These are phyloP conservation scores for Kuschelorhynchus macadamiae DNA, from an alignment of 2,888 invertebrate genomes.

Conservation along the genomic window DNA sequence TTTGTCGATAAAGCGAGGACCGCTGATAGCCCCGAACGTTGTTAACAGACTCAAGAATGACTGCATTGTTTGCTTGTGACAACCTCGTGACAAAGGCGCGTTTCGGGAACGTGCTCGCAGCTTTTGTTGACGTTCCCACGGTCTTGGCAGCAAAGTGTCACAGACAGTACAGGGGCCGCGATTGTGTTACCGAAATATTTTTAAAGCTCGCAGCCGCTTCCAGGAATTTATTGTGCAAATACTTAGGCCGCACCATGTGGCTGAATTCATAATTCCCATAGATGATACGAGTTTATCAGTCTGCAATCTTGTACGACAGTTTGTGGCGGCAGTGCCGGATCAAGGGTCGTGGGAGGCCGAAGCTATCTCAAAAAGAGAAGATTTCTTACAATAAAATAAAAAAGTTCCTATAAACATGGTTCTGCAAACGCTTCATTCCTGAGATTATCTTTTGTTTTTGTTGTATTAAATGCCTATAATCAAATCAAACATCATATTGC, in stretches of 20 bases:
- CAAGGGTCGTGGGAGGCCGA: too few species aligned
- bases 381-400: too few species aligned
- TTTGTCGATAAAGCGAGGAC: background rate
- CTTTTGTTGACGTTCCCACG: slow-evolving; percentile 44
- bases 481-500: too few species aligned
- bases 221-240: slow-evolving; percentile 24
- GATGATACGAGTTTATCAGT: too few species aligned
- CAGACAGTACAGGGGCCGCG: slow-evolving; percentile 29
- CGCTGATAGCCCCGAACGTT: background rate
- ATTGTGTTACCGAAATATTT: slow-evolving; percentile 29
- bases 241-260: slow-evolving; percentile 17
- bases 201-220: slow-evolving; percentile 13
- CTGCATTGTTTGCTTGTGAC: slow-evolving; percentile 21
- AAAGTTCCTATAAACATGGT: too few species aligned
- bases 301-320: too few species aligned
- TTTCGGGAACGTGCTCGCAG: slow-evolving; percentile 41
- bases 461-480: too few species aligned
- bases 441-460: too few species aligned
- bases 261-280: background rate
- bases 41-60: slow-evolving; percentile 13
- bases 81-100: slow-evolving; percentile 37
- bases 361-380: too few species aligned
- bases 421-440: too few species aligned
- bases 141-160: slow-evolving; percentile 27
- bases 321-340: too few species aligned